phyloP scores from a whole-genome alignment of 2,113 vertebrate genomes.

The Eptatretus burgeri region DNA sequence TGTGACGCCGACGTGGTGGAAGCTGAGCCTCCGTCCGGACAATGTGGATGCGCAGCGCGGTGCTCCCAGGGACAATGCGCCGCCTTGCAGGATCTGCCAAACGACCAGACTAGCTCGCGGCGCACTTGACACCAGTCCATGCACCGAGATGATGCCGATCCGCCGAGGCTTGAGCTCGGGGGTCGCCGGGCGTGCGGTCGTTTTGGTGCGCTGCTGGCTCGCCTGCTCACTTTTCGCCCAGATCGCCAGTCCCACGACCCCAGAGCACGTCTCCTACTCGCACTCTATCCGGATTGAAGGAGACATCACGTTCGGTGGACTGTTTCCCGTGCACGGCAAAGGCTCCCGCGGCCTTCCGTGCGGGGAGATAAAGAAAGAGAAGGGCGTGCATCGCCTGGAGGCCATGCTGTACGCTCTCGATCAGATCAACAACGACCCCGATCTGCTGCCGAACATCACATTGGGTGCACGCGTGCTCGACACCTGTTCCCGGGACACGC shows the following conservation, averaged over 20 bases:
- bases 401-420: conserved; percentile 84
- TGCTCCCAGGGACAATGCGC: no score
- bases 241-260: no score
- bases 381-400: conserved; percentile 72
- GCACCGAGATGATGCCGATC: no score
- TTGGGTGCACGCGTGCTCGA: conserved; percentile 71
- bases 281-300: conserved; percentile 83
- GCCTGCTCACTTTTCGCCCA: background rate
- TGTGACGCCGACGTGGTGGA: no score
- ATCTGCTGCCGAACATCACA: conserved; percentile 77
- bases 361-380: conserved; percentile 80
- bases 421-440: conserved; percentile 71
- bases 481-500: conserved; percentile 76
- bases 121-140: no score
- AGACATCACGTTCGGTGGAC: conserved; percentile 68
- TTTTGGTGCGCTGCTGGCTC: background rate
- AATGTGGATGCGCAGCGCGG: no score
- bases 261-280: conserved; percentile 30
- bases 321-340: conserved; percentile 59
- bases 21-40: no score
- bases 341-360: conserved; percentile 56
- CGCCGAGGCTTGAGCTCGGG: no score
- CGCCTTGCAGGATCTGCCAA: no score
- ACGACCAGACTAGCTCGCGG: no score
- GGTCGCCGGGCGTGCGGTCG: background rate